Base-by-base conservation (phyloP, 2,797 vertebrate genomes). In the Leuciscus waleckii region DNA sequence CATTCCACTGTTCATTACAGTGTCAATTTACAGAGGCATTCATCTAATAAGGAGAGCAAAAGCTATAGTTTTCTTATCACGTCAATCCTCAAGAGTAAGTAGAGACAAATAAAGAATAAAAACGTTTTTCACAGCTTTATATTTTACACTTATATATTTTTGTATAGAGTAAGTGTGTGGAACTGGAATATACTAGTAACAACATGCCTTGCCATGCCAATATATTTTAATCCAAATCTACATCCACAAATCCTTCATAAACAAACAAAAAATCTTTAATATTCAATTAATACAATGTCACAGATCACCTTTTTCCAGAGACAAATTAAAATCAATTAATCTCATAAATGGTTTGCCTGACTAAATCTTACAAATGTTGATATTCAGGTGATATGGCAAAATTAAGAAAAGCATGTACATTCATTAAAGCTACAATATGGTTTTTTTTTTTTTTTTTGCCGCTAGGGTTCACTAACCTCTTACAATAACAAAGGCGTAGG, bases 1-100 rank as follows among this genome's bases (percentile, higher is more conserved):
- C 41, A 23, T 9, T 7, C 37, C 13, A 6, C 39, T 76, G 32
- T 67, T 81, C 70, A 29, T 73, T 75, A 49, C 69, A 41, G 23
- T 21, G n/a, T 63, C 32, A 43, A 29, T 81, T 85, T 43, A 81
- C 78, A 85, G 58, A 81, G 41, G 32, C 77, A 41, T 81, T 74
- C 32, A 69, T 81, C 65, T 69, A 26, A 69, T 32, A 39, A 39
- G 35, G 46, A 80, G 13, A 65, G 46, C 1, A 54, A 81, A 26
- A n/a, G 11, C 19, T 19, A 49, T 29, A 17, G 43, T 49, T 51
- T 85, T 71, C 39, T n/a, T 32, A 69, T 63, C 63, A 41, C 35
- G 68, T 16, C 19, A 70, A 5, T 70, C 21, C 76, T 32, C 16
- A 84, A 56, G 32, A 77, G 70, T 35, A 49, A 26, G 23, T 9